These are phyloP conservation scores for Engraulis encrasicolus DNA, from an alignment of 2,113 vertebrate species.

Conservation along the genomic window DNA sequence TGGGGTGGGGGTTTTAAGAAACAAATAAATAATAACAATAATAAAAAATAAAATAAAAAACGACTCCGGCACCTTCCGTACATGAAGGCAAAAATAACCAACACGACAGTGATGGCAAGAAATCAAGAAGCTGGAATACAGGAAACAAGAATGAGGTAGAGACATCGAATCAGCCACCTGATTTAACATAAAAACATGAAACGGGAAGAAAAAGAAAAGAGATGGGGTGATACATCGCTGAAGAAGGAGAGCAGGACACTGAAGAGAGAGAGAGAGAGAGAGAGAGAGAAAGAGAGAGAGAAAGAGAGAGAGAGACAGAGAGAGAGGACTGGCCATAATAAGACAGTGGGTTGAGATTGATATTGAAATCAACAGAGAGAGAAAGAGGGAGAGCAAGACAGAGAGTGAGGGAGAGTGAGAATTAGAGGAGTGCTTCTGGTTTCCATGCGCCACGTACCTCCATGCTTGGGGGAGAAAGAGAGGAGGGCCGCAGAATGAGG, in stretches of 20 bases:
- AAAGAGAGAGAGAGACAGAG: conserved; percentile 9
- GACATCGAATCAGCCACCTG: conserved; percentile 49
- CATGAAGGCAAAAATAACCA: conserved; percentile 3
- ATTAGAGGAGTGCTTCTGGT: conserved; percentile 20
- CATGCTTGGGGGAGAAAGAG: no score
- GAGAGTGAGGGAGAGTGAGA: conserved; percentile 37
- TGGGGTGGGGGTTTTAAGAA: neutral
- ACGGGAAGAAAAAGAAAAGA: no score
- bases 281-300: conserved; percentile 29
- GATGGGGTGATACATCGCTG: no score
- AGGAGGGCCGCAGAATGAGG: no score
- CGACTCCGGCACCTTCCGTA: no score
- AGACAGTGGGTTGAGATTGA: no score
- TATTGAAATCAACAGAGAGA: no score
- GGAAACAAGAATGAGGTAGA: conserved; percentile 44
- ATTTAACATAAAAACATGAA: conserved; percentile 4
- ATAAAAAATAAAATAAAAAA: no score
- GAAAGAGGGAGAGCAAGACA: conserved; percentile 31
- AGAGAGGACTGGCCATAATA: no score
- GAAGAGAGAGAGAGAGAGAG: conserved; percentile 27
- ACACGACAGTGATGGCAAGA: conserved; percentile 12
- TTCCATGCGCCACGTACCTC: no score
- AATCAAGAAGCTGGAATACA: conserved; percentile 19
- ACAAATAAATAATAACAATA: no score
- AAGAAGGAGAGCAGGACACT: neutral